Evolutionary conservation across 2,113 vertebrate genomes (phyloP), one percentile per base, ranked within the genome.

Genomic region (Dryoscopus gambensis): DNA sequence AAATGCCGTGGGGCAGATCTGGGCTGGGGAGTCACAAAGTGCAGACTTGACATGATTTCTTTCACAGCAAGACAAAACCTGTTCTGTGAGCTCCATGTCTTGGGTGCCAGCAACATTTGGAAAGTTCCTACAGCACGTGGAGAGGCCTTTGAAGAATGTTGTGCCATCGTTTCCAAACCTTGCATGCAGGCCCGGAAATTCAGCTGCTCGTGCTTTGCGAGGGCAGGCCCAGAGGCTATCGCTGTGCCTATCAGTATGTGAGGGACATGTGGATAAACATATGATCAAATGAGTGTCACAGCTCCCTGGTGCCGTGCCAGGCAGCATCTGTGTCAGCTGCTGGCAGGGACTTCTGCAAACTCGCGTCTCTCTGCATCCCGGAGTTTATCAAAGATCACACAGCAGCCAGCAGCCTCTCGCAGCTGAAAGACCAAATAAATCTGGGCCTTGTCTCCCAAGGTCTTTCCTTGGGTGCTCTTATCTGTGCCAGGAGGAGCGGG

Each of bases 261-360:
- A 1, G 5, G 90, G 92, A 92, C 79, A 74, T 86, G 96, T 75
- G 83, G 68, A 28, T 80, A 86, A 96, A 94, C 88, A 91, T 81
- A 87, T 49, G 92, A 95, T 92, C 82, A 75, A 52, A 71, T 6
- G 92, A 89, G 85, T 95, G 86, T 80, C 95, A 78, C 79, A 52
- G 68, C 90, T 94, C 90, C 70, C 92, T 88, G 95, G 82, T 96
- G 76, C 50, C 2, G 1, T 49, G 86, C 96, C 96, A 96, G 88
- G 76, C 78, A 94, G 95, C 95, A 90, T 96, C 96, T 90, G 93
- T 93, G 83, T 93, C 92, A 89, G 95, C 92, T 94, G 90, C 93
- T 92, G 92, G 93, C 92, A 78, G 60, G 20, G 64, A 52, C 93
- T 90, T 18, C 12, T 27, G 71, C 52, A 74, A 67, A 87, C 82